These are phyloP conservation scores for Enteromius argenteus DNA, from an alignment of 2,797 vertebrate genomes.

Conservation along the genomic window DNA sequence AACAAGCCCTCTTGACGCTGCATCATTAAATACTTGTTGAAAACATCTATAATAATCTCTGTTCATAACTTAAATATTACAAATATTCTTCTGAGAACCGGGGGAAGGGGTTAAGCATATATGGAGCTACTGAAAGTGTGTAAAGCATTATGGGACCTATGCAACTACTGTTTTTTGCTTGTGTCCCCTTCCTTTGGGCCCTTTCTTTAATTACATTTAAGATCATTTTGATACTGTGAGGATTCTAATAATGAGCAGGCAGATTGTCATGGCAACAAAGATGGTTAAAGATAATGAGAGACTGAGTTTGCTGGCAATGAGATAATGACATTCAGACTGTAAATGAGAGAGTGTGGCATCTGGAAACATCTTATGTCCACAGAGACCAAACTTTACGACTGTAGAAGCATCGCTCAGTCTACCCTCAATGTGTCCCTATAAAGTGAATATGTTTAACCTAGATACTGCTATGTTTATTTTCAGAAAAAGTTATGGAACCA, in stretches of 20 bases:
- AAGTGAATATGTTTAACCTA: constrained; percentile 33
- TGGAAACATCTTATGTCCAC: constrained; percentile 31
- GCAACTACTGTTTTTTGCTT: not conserved
- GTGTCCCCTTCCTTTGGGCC: not conserved
- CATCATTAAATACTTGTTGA: constrained; percentile 75
- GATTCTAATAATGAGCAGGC: constrained; percentile 54
- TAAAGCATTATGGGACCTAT: constrained; percentile 5
- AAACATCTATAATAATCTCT: constrained; percentile 71
- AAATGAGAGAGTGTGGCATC: constrained; percentile 19
- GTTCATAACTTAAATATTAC: constrained; percentile 77
- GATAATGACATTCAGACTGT: constrained; percentile 42
- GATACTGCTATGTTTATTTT: not conserved
- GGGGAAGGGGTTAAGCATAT: constrained; percentile 8
- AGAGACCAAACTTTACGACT: constrained; percentile 26
- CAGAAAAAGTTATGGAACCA: not conserved
- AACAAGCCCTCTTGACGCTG: constrained; percentile 66
- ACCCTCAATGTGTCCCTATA: constrained; percentile 11
- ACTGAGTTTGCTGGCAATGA: constrained; percentile 42
- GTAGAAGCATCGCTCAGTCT: constrained; percentile 3
- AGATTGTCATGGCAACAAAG: constrained; percentile 82
- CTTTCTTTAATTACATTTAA: constrained; percentile 26
- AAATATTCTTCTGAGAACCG: constrained; percentile 65
- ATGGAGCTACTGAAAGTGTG: constrained; percentile 24
- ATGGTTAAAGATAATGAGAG: constrained; percentile 58
- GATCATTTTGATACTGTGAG: constrained; percentile 53